Evolutionary conservation across 1,140 invertebrate species (phyloP).

Genomic region (Yoshiicerus persimilis): DNA sequence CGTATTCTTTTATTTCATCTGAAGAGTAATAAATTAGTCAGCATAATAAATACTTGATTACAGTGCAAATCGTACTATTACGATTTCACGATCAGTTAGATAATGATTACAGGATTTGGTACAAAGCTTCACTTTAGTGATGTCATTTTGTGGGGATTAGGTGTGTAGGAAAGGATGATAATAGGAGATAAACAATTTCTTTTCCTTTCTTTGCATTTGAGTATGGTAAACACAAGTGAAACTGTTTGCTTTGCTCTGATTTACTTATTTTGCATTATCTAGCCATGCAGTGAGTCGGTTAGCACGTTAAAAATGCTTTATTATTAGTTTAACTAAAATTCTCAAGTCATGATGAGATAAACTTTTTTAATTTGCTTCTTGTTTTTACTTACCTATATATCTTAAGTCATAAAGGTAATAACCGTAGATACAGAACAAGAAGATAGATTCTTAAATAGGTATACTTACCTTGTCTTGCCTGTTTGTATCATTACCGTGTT

Average conservation of each 20-base stretch:
- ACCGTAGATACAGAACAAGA: neutral
- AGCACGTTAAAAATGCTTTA: too few relatives aligned
- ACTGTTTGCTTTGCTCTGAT: neutral
- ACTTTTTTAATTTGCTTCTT: neutral
- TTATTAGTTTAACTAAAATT: neutral
- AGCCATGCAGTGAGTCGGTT: neutral
- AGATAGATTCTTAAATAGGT: neutral
- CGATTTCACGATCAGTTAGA: neutral
- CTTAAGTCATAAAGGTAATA: neutral
- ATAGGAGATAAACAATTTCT: neutral
- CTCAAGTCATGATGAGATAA: neutral
- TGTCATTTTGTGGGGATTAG: neutral
- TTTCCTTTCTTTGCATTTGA: neutral
- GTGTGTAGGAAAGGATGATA: neutral
- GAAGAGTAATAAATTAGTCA: too few relatives aligned
- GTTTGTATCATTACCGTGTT: too few relatives aligned
- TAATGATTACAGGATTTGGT: neutral
- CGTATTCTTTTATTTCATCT: too few relatives aligned
- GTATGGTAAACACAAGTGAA: neutral
- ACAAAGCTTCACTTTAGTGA: too few relatives aligned
- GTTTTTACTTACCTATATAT: neutral
- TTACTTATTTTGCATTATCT: neutral
- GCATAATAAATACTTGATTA: too few relatives aligned
- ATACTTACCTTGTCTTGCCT: too few relatives aligned
- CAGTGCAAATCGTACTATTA: neutral